These are phyloP conservation scores for Hucho hucho DNA, from an alignment of 2,113 vertebrate genomes.

Conservation along the genomic window DNA sequence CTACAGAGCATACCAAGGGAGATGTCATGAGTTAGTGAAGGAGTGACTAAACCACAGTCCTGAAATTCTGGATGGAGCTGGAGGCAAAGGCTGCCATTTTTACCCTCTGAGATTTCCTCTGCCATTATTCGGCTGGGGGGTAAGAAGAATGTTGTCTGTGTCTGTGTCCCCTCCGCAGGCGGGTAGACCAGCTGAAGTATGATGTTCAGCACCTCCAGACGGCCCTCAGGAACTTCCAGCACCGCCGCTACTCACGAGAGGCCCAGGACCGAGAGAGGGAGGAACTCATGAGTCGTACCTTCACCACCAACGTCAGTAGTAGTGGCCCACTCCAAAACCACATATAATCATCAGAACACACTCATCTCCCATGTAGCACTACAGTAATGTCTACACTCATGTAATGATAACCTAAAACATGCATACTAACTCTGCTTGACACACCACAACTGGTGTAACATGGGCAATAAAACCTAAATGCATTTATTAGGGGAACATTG, in stretches of 20 bases:
- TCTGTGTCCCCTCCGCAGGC: conserved; percentile 63
- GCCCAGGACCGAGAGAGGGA: conserved; percentile 91
- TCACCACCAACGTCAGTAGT: conserved; percentile 89
- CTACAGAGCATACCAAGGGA: not conserved
- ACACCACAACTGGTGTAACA: no score
- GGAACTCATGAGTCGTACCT: conserved; percentile 87
- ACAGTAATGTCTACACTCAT: not conserved
- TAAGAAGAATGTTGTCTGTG: not conserved
- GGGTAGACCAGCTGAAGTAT: conserved; percentile 96
- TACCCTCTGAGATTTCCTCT: not conserved
- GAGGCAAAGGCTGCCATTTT: not conserved
- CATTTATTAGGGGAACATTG: not conserved
- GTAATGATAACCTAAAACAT: no score
- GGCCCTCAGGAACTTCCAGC: conserved; percentile 89
- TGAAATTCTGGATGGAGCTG: not conserved
- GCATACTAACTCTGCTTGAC: no score
- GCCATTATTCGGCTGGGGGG: not conserved
- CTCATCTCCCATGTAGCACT: not conserved
- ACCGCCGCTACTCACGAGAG: conserved; percentile 83
- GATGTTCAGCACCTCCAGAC: conserved; percentile 92
- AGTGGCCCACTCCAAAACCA: not conserved
- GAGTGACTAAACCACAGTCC: not conserved
- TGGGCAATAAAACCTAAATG: no score
- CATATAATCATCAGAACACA: not conserved
- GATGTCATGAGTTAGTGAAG: not conserved